These are phyloP conservation scores for Oceanodroma tethys DNA, from an alignment of 2,113 vertebrate species.

Conservation along the genomic window DNA sequence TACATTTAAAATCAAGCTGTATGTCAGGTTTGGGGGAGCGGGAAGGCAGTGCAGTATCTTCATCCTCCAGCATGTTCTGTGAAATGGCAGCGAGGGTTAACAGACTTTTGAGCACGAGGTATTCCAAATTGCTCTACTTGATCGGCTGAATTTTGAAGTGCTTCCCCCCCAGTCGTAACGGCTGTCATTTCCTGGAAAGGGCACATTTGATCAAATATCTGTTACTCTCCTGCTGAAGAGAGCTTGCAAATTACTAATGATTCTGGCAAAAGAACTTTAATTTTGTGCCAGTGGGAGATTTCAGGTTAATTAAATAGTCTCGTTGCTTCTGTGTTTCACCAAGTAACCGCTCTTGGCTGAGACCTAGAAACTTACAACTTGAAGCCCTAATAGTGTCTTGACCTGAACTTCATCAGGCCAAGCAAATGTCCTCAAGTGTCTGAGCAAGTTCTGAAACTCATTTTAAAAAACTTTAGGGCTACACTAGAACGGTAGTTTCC, in stretches of 20 bases:
- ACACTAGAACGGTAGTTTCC: neutral
- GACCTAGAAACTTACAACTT: slow-evolving; percentile 44
- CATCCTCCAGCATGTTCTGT: neutral
- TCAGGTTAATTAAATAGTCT: slow-evolving; percentile 75
- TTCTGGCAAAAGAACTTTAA: slow-evolving; percentile 68
- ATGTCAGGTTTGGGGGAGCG: neutral
- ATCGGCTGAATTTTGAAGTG: slow-evolving; percentile 17
- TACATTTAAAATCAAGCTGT: neutral
- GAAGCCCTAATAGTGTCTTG: neutral
- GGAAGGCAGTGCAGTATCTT: neutral
- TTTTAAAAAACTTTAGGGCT: neutral
- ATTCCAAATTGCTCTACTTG: slow-evolving; percentile 23
- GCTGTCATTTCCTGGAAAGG: slow-evolving; percentile 74
- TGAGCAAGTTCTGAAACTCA: neutral
- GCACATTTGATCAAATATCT: slow-evolving; percentile 66
- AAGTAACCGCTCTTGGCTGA: slow-evolving; percentile 55
- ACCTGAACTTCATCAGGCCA: neutral
- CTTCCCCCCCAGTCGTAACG: neutral
- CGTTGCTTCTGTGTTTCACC: slow-evolving; percentile 32
- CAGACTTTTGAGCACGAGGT: neutral
- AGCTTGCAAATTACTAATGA: slow-evolving; percentile 74
- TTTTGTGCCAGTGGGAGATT: slow-evolving; percentile 71
- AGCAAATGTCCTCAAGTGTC: neutral
- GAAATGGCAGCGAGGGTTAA: neutral
- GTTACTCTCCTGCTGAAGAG: slow-evolving; percentile 50